Conservation (phyloP, 1,140 invertebrate genomes). For the Drosophila willistoni region DNA sequence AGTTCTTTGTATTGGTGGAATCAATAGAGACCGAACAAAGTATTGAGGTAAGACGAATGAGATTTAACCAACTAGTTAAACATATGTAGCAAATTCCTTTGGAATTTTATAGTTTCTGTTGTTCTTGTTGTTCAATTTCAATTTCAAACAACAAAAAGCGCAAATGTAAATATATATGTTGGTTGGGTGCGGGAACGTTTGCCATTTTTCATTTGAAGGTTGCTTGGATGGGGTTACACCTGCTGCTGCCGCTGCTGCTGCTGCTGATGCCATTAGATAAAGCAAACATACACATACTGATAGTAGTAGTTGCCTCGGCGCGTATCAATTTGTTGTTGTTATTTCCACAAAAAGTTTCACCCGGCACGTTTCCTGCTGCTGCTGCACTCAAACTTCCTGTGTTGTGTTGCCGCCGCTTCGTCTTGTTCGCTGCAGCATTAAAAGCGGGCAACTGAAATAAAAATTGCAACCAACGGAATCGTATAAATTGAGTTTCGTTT, state of each 20-base stretch:
- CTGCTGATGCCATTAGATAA: constrained; percentile 65
- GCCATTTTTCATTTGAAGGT: constrained; percentile 48
- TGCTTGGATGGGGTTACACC: constrained; percentile 31
- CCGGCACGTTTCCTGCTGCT: constrained; percentile 16
- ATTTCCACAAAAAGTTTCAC: constrained; percentile 36
- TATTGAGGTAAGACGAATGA: constrained; percentile 46
- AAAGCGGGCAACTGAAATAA: constrained; percentile 28
- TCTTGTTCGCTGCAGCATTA: constrained; percentile 28
- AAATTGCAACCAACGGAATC: constrained; percentile 47
- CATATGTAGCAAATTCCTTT: background rate
- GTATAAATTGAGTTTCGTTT: constrained; percentile 66
- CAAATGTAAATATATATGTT: constrained; percentile 50
- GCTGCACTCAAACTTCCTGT: constrained; percentile 46
- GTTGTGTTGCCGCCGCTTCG: constrained; percentile 37
- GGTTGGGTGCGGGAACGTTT: background rate
- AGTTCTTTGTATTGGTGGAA: constrained; percentile 49
- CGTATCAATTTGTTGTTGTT: constrained; percentile 56
- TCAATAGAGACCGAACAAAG: constrained; percentile 62
- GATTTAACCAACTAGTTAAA: constrained; percentile 14
- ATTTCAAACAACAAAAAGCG: constrained; percentile 50
- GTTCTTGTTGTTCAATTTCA: constrained; percentile 36
- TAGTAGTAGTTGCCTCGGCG: constrained; percentile 31
- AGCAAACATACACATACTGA: constrained; percentile 61
- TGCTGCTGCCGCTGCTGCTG: background rate
- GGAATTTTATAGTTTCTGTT: background rate